Percentiles rank a stretch among this genome's conserved stretches.
phyloP scores from a whole-genome alignment of 1,140 invertebrate species.

The Contarinia nasturtii region DNA sequence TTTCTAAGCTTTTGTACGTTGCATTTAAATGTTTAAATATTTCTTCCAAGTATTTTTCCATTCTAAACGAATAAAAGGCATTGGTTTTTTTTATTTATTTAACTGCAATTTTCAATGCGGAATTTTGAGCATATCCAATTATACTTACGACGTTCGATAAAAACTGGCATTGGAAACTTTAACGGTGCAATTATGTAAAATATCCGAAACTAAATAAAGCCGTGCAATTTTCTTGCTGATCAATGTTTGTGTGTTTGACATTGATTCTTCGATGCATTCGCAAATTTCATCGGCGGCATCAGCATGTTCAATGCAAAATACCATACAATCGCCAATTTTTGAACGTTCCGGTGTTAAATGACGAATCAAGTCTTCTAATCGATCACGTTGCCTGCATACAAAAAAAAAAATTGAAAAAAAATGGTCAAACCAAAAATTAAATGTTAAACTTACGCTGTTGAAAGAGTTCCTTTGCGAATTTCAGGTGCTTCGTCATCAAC shows the following conservation, averaged over 20 bases:
- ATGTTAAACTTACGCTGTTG: conserved; percentile 26
- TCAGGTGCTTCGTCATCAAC: conserved; percentile 53
- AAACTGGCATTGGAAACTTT: conserved; percentile 95
- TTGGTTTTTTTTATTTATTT: too few species aligned
- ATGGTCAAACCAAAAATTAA: neutral
- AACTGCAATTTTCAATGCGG: neutral
- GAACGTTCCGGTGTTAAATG: conserved; percentile 69
- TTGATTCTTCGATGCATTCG: conserved; percentile 69
- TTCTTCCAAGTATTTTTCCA: conserved; percentile 68
- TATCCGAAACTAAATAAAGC: conserved; percentile 90
- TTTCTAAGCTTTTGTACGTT: conserved; percentile 61
- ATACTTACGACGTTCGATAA: conserved; percentile 67
- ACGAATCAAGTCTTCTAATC: conserved; percentile 80
- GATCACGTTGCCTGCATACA: conserved; percentile 64
- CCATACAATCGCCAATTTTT: conserved; percentile 87
- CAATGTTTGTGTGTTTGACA: conserved; percentile 60
- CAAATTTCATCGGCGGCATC: conserved; percentile 93
- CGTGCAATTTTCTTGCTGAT: conserved; percentile 84
- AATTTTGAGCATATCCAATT: neutral
- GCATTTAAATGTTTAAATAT: conserved; percentile 73
- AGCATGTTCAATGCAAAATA: conserved; percentile 96
- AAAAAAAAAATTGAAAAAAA: neutral
- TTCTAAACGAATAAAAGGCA: conserved; percentile 39
- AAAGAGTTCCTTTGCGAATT: conserved; percentile 47
- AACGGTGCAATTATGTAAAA: conserved; percentile 90